phyloP scores from a whole-genome alignment of 2,797 vertebrate genomes.

The Allochrocebus solatus region DNA sequence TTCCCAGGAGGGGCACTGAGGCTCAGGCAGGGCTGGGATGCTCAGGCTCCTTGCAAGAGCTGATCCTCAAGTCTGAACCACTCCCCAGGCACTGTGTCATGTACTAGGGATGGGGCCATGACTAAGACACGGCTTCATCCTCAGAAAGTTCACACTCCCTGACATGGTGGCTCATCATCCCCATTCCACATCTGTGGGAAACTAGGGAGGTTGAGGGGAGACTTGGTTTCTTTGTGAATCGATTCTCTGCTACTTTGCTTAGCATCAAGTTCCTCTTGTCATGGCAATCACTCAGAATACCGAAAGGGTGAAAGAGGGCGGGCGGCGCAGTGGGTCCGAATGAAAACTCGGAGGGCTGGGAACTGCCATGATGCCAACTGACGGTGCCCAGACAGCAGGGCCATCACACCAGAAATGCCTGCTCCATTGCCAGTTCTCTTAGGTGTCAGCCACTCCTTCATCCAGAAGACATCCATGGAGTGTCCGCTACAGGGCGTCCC shows the following conservation, averaged over 20 bases:
- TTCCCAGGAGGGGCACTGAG: not conserved
- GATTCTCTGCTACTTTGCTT: not conserved
- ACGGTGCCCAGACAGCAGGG: not conserved
- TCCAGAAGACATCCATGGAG: not conserved
- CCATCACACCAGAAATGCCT: not conserved
- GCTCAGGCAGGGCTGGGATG: not conserved
- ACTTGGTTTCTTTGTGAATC: not conserved
- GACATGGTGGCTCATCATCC: not conserved
- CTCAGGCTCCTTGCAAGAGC: not conserved
- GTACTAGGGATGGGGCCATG: no score
- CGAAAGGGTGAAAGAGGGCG: not conserved
- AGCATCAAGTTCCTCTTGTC: not conserved
- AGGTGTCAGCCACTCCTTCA: not conserved
- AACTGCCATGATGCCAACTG: not conserved
- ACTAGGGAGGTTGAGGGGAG: not conserved
- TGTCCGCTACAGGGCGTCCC: not conserved
- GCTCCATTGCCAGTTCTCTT: not conserved
- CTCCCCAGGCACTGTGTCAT: not conserved
- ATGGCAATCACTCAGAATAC: not conserved
- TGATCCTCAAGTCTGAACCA: accelerated
- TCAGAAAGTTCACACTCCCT: not conserved
- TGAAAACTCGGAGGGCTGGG: not conserved
- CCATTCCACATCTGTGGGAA: not conserved
- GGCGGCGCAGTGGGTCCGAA: not conserved
- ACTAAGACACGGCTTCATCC: not conserved